These are phyloP conservation scores for Protobothrops mucrosquamatus DNA, from an alignment of 2,113 vertebrate species.

Conservation along the genomic window DNA sequence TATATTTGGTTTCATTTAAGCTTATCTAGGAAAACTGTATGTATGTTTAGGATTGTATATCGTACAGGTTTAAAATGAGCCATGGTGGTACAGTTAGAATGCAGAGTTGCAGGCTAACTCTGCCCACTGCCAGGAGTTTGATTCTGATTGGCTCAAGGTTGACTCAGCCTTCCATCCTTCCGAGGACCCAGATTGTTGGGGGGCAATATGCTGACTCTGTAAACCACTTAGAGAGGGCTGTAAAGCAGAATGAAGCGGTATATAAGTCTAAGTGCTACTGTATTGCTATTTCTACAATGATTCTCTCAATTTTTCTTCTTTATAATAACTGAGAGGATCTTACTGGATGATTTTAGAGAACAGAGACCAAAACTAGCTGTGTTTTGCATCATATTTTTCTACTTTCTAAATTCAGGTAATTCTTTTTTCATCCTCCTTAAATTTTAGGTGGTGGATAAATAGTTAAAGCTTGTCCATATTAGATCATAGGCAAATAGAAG, in stretches of 20 bases:
- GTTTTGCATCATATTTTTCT: not conserved
- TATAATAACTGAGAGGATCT: not conserved
- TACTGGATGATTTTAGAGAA: not conserved
- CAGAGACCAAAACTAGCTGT: not conserved
- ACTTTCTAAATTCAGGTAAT: not conserved
- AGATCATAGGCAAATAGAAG: slow-evolving; percentile 14
- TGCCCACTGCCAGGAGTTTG: not conserved
- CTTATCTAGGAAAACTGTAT: not conserved
- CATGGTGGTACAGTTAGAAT: not conserved
- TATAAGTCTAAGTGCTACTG: not conserved
- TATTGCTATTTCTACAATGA: not conserved
- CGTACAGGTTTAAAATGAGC: not conserved
- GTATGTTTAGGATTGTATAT: not conserved
- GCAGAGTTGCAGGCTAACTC: not conserved
- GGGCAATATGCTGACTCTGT: not conserved
- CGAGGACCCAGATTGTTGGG: not conserved
- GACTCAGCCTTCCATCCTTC: not conserved
- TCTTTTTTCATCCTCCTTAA: not conserved
- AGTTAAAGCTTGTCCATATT: not conserved
- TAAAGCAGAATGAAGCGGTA: not conserved
- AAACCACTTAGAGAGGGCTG: not conserved
- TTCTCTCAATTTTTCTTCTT: not conserved
- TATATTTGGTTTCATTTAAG: not conserved
- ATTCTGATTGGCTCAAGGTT: not conserved
- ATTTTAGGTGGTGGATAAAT: not conserved